A percentile compares a stretch with the other conserved stretches of the same genome.
phyloP scores from a whole-genome alignment of 2,797 vertebrate species.

The Tamandua tetradactyla region DNA sequence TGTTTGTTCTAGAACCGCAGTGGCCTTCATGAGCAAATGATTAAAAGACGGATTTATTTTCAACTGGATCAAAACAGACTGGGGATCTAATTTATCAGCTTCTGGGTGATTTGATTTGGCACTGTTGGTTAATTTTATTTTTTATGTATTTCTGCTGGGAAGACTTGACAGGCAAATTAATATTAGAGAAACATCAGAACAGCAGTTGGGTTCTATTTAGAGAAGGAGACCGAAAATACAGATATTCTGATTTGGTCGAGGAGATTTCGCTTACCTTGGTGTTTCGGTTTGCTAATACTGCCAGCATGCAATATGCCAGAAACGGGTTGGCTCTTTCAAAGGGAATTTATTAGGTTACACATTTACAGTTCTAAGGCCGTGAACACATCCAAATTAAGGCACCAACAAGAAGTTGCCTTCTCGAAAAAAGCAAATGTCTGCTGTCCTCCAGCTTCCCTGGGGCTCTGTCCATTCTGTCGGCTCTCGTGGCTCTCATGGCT shows the following conservation, averaged over 20 bases:
- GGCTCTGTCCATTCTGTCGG: too few species aligned
- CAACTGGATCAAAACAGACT: background rate
- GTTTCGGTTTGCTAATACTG: too few species aligned
- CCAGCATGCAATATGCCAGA: too few species aligned
- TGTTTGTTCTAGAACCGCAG: background rate
- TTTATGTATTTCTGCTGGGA: background rate
- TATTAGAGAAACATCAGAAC: background rate
- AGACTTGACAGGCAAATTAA: background rate
- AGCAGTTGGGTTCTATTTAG: background rate
- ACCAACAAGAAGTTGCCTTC: too few species aligned
- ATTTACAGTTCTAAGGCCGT: too few species aligned
- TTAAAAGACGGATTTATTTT: background rate
- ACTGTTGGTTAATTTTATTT: background rate
- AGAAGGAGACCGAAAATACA: background rate
- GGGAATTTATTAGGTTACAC: too few species aligned
- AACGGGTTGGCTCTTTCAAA: too few species aligned
- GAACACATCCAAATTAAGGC: too few species aligned
- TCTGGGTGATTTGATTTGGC: background rate
- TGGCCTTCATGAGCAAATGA: background rate
- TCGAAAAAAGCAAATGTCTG: too few species aligned
- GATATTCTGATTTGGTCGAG: background rate
- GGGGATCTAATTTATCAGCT: background rate
- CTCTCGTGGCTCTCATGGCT: too few species aligned
- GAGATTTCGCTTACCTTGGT: too few species aligned
- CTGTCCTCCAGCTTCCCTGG: too few species aligned